Evolutionary conservation across 2,888 invertebrate species (phyloP), one percentile per base, ranked within the genome.

Genomic region (Orchesella flavescens): DNA sequence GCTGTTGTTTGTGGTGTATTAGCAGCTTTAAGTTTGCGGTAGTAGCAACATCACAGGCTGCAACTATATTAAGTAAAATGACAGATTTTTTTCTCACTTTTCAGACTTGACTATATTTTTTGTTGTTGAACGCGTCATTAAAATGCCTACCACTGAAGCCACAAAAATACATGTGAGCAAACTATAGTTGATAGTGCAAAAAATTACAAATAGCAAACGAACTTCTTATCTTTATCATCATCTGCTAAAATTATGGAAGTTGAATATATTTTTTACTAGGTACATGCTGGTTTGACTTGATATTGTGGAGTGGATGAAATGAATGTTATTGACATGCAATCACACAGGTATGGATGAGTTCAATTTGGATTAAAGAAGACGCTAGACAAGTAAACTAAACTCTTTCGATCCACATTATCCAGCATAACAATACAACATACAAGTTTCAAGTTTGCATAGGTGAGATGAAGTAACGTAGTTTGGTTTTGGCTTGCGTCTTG

Each of bases 301-400:
- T 23, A 5, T 23, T 69, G 9, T 19, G n/a, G n/a, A 46, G 17
- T 23, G 21, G 46, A 34, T 7, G 34, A 34, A 34, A 34, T 77
- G 49, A 61, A 77, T 77, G 77, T 77, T 77, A 77, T 77, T 69
- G 77, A 77, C 77, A 77, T 76, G 76, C 76, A 76, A 76, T 76
- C 65, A 68, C 21, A n/a, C 53, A n/a, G 3, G 2, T 53, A 53
- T 10, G 53, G 34, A 34, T 34, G 34, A 7, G 34, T 34, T 34
- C 34, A 34, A 7, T 34, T 34, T 34, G 34, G 34, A 4, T 34
- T 34, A 34, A 34, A 34, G 7, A 34, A n/a, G n/a, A n/a, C n/a
- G n/a, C n/a, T 34, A 4, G 34, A 34, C 34, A 34, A 34, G 34
- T 53, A 53, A 53, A 53, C 53, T 10, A n/a, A 13, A n/a, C 53